A percentile compares a stretch with the other conserved stretches of the same genome.
phyloP scores from a whole-genome alignment of 1,140 invertebrate genomes.

The Orius laevigatus region DNA sequence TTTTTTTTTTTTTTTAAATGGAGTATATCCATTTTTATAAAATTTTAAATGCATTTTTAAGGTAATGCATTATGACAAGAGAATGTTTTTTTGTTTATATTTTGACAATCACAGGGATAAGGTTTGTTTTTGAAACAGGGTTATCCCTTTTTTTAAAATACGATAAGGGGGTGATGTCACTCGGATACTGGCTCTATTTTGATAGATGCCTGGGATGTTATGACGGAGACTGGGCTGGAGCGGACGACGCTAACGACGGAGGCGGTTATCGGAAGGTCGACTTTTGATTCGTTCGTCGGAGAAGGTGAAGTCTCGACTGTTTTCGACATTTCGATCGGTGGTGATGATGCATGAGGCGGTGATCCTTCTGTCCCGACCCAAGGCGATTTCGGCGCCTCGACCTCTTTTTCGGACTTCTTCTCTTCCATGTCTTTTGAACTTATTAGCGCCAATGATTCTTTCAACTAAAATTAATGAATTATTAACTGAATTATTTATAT shows the following conservation, averaged over 20 bases:
- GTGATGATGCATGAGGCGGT: too few species aligned
- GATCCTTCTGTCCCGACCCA: too few species aligned
- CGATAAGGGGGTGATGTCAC: slow-evolving; percentile 4
- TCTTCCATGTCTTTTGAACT: slow-evolving; percentile 2
- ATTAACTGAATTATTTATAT: too few species aligned
- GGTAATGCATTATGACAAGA: not conserved
- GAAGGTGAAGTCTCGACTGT: too few species aligned
- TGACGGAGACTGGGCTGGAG: slow-evolving; percentile 24
- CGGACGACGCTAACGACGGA: slow-evolving; percentile 10
- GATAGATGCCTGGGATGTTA: slow-evolving; percentile 21
- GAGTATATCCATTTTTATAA: not conserved
- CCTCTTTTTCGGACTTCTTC: slow-evolving; percentile 10
- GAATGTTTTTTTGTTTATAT: not conserved
- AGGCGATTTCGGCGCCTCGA: not conserved
- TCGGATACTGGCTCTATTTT: slow-evolving; percentile 18
- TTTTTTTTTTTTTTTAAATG: not conserved
- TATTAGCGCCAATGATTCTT: not conserved
- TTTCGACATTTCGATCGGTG: too few species aligned
- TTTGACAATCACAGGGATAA: not conserved
- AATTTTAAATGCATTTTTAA: not conserved
- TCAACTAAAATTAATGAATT: not conserved
- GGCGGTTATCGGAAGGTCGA: not conserved
- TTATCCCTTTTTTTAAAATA: not conserved
- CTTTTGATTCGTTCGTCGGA: not conserved
- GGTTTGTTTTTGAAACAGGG: not conserved